These are phyloP conservation scores for Agapostemon virescens DNA, from an alignment of 2,888 invertebrate genomes.

Conservation along the genomic window DNA sequence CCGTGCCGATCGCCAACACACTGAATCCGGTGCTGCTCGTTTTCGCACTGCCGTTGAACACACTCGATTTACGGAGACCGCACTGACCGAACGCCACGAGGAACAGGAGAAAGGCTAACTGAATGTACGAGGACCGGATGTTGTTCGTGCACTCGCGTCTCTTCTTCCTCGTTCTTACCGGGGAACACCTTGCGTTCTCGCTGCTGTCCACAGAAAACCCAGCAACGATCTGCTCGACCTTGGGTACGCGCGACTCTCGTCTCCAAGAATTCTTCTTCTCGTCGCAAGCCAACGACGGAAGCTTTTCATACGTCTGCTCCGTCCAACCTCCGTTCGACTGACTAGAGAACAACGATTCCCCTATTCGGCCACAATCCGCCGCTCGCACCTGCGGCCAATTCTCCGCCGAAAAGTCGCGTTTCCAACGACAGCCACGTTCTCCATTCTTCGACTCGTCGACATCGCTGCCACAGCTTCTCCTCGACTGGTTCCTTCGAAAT, in stretches of 20 bases:
- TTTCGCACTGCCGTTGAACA: constrained; percentile 58
- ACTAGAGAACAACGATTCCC: constrained; percentile 62
- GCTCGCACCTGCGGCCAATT: constrained; percentile 29
- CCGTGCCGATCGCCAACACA: constrained; percentile 72
- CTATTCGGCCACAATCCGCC: constrained; percentile 27
- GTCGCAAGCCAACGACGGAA: constrained; percentile 37
- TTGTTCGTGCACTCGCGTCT: constrained; percentile 55
- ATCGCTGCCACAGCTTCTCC: constrained; percentile 5
- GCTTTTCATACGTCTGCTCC: constrained; percentile 28
- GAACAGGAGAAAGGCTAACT: constrained; percentile 71
- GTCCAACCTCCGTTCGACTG: constrained; percentile 51
- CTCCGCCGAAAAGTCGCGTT: constrained; percentile 18
- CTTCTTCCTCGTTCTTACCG: constrained; percentile 43
- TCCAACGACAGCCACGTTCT: constrained; percentile 6
- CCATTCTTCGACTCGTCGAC: background rate
- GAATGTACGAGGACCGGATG: constrained; percentile 66
- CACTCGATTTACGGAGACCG: constrained; percentile 64
- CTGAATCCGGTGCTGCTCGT: constrained; percentile 60
- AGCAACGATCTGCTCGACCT: constrained; percentile 24
- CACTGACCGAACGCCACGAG: constrained; percentile 72
- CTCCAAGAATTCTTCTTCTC: constrained; percentile 42
- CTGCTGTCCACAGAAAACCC: constrained; percentile 29
- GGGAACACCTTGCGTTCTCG: constrained; percentile 18
- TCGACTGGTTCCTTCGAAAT: constrained; percentile 15
- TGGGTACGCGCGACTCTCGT: constrained; percentile 38